Evolutionary conservation across 2,113 vertebrate genomes (phyloP), one percentile per base, ranked within the genome.

Genomic region (Holacanthus passer): DNA sequence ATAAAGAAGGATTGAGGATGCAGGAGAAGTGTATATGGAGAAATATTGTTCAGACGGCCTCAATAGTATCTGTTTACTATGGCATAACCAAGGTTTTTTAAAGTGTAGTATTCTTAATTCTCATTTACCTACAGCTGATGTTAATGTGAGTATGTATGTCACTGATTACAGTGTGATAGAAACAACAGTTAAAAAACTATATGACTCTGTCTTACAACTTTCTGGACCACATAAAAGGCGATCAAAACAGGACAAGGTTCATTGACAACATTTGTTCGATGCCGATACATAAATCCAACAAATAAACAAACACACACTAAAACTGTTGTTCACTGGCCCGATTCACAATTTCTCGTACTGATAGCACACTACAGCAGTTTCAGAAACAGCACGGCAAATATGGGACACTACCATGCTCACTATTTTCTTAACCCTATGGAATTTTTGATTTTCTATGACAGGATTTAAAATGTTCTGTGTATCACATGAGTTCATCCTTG

Each of bases 191-290:
- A 89, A 83, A 90, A 90, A 89, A 92, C 87, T 89, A 91, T 67
- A 89, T 79, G 86, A 90, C 89, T 93, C 88, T 93, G 90, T 92
- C 86, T 87, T 72, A 89, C 87, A 89, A 92, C 87, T 87, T 88
- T 88, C 72, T 60, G 81, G 87, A 92, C 65, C 82, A 92, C 88
- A 76, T 55, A 79, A 88, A 90, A 89, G 85, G 87, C 73, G 65
- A 91, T 71, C 62, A 45, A 88, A 90, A 92, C 82, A 83, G 80
- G 88, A 91, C 65, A 39, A 84, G 77, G 68, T 87, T 93, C 83
- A 82, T 86, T 17, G 77, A 91, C 87, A 9, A 84, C 87, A 87
- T 32, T 22, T 43, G 60, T 22, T 64, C 6, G 73, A 90, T 89
- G 81, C 66, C 72, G 19, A 68, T 52, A 93, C 86, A 84, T 63